Evolutionary conservation across 2,113 vertebrate genomes (phyloP).

Genomic region (Brachypteracias leptosomus): DNA sequence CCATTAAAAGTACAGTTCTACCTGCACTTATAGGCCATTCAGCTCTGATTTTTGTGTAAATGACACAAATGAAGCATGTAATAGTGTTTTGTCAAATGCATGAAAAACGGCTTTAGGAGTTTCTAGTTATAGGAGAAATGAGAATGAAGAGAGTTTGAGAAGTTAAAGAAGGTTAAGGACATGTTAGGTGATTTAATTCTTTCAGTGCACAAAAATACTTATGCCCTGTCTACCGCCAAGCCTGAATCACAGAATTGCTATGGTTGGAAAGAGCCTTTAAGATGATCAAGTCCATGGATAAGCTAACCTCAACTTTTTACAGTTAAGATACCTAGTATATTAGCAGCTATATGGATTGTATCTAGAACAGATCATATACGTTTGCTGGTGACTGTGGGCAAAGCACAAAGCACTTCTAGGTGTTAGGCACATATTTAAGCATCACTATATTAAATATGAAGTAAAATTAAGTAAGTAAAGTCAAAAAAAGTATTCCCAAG

Average conservation of each 20-base stretch:
- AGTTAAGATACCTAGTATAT: not conserved
- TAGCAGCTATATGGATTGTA: not conserved
- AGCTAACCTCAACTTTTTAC: not conserved
- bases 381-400: not conserved
- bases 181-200: not conserved
- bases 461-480: too few relatives aligned
- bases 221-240: not conserved
- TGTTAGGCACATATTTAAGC: not conserved
- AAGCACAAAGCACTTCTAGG: not conserved
- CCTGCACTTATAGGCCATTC: not conserved
- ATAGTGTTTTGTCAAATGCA: not conserved
- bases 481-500: not conserved
- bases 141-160: not conserved
- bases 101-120: not conserved
- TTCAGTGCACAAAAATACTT: not conserved
- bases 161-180: not conserved
- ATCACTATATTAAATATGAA: not conserved
- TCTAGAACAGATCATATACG: not conserved
- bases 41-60: not conserved
- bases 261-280: too few relatives aligned
- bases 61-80: constrained; percentile 6
- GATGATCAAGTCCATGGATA: too few relatives aligned
- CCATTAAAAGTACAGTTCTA: not conserved
- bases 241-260: not conserved
- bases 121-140: not conserved